These are phyloP conservation scores for Ecliptopera silaceata DNA, from an alignment of 2,888 invertebrate genomes.

Conservation along the genomic window DNA sequence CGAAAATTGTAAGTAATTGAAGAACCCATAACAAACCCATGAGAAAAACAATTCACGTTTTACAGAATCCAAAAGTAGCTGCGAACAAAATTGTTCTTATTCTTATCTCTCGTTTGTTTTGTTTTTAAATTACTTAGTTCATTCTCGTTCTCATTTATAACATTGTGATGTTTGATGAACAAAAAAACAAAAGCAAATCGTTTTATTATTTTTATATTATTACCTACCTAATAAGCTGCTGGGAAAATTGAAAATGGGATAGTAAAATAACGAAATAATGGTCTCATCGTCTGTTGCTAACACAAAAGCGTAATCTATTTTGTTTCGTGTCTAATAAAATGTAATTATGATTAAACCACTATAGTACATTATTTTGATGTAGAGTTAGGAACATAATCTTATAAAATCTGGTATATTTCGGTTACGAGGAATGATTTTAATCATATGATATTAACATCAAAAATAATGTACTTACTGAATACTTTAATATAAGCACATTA, in stretches of 20 bases:
- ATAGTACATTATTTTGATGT: background rate
- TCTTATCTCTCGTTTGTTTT: slow-evolving; percentile 27
- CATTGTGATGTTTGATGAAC: slow-evolving; percentile 27
- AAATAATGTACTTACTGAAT: too few species aligned
- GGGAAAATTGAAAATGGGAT: slow-evolving; percentile 12
- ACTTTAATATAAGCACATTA: too few species aligned
- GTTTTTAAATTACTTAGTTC: slow-evolving; percentile 27
- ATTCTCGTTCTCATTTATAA: slow-evolving; percentile 29
- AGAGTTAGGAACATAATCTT: background rate
- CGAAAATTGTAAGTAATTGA: slow-evolving; percentile 39
- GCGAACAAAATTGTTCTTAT: slow-evolving; percentile 24
- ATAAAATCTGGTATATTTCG: too few species aligned
- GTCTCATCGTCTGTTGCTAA: background rate
- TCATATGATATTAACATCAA: too few species aligned
- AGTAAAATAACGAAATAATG: background rate
- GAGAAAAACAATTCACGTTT: slow-evolving; percentile 33
- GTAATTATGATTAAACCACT: background rate
- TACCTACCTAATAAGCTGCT: slow-evolving; percentile 2
- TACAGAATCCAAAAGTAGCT: slow-evolving; percentile 28
- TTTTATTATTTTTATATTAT: slow-evolving; percentile 16
- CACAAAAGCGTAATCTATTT: background rate
- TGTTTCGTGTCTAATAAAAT: background rate
- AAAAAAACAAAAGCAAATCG: slow-evolving; percentile 7
- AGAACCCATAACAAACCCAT: slow-evolving; percentile 36
- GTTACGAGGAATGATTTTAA: too few species aligned